Evolutionary conservation across 2,113 vertebrate genomes (phyloP).

Genomic region (Lutjanus erythropterus): DNA sequence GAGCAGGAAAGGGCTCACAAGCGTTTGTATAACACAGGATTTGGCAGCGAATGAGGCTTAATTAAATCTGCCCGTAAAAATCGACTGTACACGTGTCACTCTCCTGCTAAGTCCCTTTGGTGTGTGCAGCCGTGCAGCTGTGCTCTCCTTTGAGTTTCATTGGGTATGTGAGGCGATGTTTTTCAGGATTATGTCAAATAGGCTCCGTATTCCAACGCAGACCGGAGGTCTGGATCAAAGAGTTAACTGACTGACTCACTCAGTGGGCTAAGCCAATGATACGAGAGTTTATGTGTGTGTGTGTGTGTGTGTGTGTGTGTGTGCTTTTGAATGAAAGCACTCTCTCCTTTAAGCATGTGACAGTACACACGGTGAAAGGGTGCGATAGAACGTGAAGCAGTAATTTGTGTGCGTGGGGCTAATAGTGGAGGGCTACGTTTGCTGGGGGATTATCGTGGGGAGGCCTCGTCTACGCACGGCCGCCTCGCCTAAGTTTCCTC

Average conservation of each 20-base stretch:
- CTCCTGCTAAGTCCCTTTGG: constrained; percentile 62
- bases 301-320: constrained; percentile 5
- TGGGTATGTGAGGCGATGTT: constrained; percentile 60
- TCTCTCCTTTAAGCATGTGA: constrained; percentile 45
- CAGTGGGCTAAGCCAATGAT: constrained; percentile 59
- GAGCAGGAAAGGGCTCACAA: constrained; percentile 22
- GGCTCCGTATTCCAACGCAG: constrained; percentile 62
- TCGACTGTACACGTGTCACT: constrained; percentile 71
- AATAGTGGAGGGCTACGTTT: constrained; percentile 64
- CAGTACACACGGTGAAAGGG: constrained; percentile 29
- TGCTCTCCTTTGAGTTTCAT: constrained; percentile 58
- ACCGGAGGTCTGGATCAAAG: constrained; percentile 75
- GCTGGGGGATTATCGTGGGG: constrained; percentile 70
- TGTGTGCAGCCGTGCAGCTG: constrained; percentile 53
- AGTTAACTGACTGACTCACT: constrained; percentile 64
- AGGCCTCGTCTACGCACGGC: constrained; percentile 63
- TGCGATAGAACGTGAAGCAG: constrained; percentile 41
- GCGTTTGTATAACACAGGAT: constrained; percentile 65
- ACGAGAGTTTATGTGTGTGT: constrained; percentile 13
- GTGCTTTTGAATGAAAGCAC: constrained; percentile 36
- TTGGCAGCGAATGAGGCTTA: constrained; percentile 67
- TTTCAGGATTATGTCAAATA: constrained; percentile 76
- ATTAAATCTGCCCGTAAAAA: constrained; percentile 76
- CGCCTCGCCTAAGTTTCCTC: constrained; percentile 69
- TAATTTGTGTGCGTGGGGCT: constrained; percentile 61